A percentile compares a stretch with the other conserved stretches of the same genome.
Conservation (phyloP, 2,113 vertebrate genomes). For the Chascanopsetta lugubris region DNA sequence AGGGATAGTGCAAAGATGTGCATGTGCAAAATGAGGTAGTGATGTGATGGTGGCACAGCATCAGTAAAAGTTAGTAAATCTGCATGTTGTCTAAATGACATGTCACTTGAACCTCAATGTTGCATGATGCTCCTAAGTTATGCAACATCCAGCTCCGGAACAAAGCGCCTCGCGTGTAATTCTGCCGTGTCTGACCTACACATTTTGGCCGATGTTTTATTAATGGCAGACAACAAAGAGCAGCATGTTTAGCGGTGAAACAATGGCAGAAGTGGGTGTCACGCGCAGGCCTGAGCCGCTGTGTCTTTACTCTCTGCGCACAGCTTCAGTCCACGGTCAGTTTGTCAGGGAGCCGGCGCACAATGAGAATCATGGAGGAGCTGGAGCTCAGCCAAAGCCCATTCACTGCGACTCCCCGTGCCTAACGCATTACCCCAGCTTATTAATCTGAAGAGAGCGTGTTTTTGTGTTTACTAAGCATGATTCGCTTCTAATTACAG, state of each 20-base stretch:
- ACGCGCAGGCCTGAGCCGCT: too few species aligned
- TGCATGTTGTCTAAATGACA: too few species aligned
- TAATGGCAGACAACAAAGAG: slow-evolving; percentile 69
- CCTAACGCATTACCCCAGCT: slow-evolving; percentile 93
- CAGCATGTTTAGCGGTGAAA: slow-evolving; percentile 67
- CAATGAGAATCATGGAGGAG: slow-evolving; percentile 68
- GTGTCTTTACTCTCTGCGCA: slow-evolving; percentile 32
- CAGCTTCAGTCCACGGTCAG: slow-evolving; percentile 52
- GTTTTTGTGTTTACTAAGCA: slow-evolving; percentile 96
- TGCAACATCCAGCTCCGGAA: slow-evolving; percentile 12
- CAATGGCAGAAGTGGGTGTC: slow-evolving; percentile 65
- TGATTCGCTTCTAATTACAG: slow-evolving; percentile 98
- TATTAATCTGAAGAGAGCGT: slow-evolving; percentile 94
- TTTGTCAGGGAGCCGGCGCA: slow-evolving; percentile 53
- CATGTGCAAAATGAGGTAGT: too few species aligned
- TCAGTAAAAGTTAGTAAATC: too few species aligned
- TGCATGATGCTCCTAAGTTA: slow-evolving; percentile 3
- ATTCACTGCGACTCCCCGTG: slow-evolving; percentile 91
- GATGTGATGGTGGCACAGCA: too few species aligned
- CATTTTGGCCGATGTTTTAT: slow-evolving; percentile 65
- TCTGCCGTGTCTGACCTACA: slow-evolving; percentile 58
- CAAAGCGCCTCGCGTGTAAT: slow-evolving; percentile 17
- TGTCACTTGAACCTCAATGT: not conserved
- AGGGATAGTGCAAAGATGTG: too few species aligned
- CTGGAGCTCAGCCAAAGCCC: slow-evolving; percentile 90